Base-by-base conservation (phyloP, 2,888 invertebrate species). In the Venustoraphidia nigricollis region DNA sequence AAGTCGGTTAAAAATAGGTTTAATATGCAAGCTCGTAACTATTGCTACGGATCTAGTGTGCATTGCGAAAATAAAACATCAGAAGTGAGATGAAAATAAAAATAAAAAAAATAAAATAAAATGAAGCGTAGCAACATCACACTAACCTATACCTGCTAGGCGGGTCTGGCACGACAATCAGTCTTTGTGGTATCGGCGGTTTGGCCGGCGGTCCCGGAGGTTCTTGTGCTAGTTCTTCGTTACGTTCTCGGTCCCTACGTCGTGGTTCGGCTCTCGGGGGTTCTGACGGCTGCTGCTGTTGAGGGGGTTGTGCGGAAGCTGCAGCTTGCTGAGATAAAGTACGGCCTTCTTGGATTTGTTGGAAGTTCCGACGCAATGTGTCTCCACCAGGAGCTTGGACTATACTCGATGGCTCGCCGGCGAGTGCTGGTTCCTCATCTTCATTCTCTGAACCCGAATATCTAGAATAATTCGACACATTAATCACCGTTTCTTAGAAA, bases 361-460 rank as follows among this genome's bases (percentile, higher is more conserved):
- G 94, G 79, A 98, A 98, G 73, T 97, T 97, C 51, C 96, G 79
- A 41, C 96, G 81, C 52, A 98, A 74, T 10, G 97, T 98, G 66
- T 96, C 94, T 48, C 96, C 96, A 51, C 91, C 91, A 27, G 81
- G 80, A 57, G 78, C 78, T 66, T 90, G 91, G 55, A 96, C 86
- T 60, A 95, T 94, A 52, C 93, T 94, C 55, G 92, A 93, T 10
- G 93, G 92, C 68, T 95, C 94, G 5, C 94, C 95, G 17, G 92
- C 89, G 57, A 88, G 78, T 39, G 85, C 89, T 45, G 82, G 83
- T 59, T 93, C 93, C 58, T 94, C 93, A 58, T 97, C 97, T 62
- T 97, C 97, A 55, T 95, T 94, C 63, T 97, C 97, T 50, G 94
- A 93, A 36, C 95, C 95, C 37, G 95, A 95, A 68, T 94, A 95